Conservation (phyloP, 35 echinoderm and acorn worm species). For the Ophiothrix spiculata region DNA sequence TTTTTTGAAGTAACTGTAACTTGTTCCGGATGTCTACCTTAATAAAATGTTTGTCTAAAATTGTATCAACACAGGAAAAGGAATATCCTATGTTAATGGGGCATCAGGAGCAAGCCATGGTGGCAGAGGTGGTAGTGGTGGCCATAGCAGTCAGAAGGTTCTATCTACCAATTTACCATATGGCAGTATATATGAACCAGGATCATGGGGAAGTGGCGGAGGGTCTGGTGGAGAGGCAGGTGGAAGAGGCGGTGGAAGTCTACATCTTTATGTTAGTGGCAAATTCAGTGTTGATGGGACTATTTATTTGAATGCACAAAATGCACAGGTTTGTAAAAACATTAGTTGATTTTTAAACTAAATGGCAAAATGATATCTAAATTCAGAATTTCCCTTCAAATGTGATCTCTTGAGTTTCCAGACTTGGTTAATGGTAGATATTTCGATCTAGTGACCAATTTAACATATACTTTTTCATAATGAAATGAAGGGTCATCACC, state of each 20-base stretch:
- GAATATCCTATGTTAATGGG: constrained; percentile 37
- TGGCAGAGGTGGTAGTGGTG: constrained; percentile 60
- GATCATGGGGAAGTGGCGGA: constrained; percentile 28
- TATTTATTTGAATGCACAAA: constrained; percentile 42
- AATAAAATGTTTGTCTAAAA: too few species aligned
- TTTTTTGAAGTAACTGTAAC: too few species aligned
- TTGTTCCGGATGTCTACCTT: too few species aligned
- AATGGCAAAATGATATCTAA: too few species aligned
- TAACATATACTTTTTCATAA: too few species aligned
- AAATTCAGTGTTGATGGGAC: constrained; percentile 35
- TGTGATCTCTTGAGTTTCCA: too few species aligned
- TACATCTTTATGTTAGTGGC: constrained; percentile 13
- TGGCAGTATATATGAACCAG: constrained; percentile 60
- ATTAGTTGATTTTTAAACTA: too few species aligned
- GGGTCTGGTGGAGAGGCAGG: constrained; percentile 10
- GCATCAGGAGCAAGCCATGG: constrained; percentile 83
- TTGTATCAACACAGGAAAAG: constrained; percentile 39
- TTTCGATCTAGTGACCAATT: too few species aligned
- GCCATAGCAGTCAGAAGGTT: constrained; percentile 13
- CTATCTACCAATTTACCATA: constrained; percentile 56
- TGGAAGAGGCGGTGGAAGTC: constrained; percentile 45
- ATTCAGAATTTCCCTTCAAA: too few species aligned
- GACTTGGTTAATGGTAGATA: too few species aligned
- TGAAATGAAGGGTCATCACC: too few species aligned
- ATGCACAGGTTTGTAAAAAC: constrained; percentile 16